Evolutionary conservation across 2,888 invertebrate genomes (phyloP).

Genomic region (Amphipoea lucens): DNA sequence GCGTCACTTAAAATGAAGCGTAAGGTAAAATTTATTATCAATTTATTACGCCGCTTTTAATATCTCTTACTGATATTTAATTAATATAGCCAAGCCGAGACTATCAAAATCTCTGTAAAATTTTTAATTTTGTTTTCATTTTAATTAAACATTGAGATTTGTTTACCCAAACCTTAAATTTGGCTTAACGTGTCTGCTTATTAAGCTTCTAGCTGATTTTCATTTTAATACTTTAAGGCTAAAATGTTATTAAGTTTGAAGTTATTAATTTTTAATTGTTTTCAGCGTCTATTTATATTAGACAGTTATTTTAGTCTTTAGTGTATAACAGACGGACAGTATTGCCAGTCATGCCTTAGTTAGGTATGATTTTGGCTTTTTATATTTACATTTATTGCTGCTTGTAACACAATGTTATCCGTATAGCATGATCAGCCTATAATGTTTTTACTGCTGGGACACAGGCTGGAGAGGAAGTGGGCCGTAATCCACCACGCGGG

Average conservation of each 20-base stretch:
- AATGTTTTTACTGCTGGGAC: too few relatives aligned
- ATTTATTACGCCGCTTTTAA: slow-evolving; percentile 47
- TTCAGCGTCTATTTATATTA: slow-evolving; percentile 11
- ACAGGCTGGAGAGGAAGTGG: background rate
- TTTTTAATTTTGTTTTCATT: slow-evolving; percentile 59
- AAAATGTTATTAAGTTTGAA: slow-evolving; percentile 50
- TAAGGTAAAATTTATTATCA: slow-evolving; percentile 26
- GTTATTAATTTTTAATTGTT: slow-evolving; percentile 41
- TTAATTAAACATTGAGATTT: slow-evolving; percentile 67
- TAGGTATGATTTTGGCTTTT: background rate
- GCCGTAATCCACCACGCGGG: background rate
- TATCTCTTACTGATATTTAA: slow-evolving; percentile 39
- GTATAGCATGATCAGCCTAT: background rate
- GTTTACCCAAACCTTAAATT: slow-evolving; percentile 56
- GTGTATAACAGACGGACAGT: background rate
- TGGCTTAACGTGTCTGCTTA: slow-evolving; percentile 59
- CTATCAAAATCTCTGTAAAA: slow-evolving; percentile 51
- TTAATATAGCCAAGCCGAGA: slow-evolving; percentile 39
- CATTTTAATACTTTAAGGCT: slow-evolving; percentile 60
- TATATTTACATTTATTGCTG: background rate
- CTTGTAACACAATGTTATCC: background rate
- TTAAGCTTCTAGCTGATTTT: slow-evolving; percentile 48
- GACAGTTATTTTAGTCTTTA: slow-evolving; percentile 4
- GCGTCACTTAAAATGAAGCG: background rate
- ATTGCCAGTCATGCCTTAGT: background rate